phyloP scores from a whole-genome alignment of 2,888 invertebrate species.

The Pandemis heparana region DNA sequence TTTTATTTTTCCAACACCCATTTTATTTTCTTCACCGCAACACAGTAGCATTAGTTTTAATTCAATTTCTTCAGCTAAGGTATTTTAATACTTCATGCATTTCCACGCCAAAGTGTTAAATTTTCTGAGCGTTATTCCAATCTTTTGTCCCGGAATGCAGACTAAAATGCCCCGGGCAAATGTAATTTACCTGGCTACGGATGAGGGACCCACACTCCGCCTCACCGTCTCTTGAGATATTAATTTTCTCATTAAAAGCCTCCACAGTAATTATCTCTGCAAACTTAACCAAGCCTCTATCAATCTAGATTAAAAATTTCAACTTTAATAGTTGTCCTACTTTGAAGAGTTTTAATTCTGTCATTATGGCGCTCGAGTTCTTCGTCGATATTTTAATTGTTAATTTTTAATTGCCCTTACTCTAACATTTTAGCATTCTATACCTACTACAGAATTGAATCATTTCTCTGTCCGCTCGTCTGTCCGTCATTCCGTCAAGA shows the following conservation, averaged over 20 bases:
- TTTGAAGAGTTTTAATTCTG: slow-evolving; percentile 1
- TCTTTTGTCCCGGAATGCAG: slow-evolving; percentile 39
- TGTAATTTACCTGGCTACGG: slow-evolving; percentile 35
- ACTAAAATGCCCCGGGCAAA: slow-evolving; percentile 32
- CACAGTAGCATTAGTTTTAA: slow-evolving; percentile 5
- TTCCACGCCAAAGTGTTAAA: slow-evolving; percentile 29
- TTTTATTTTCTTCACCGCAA: neutral
- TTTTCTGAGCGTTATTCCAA: slow-evolving; percentile 23
- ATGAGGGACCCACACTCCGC: slow-evolving; percentile 15
- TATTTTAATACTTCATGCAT: slow-evolving; percentile 39
- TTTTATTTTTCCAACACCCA: neutral
- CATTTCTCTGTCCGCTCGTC: no score
- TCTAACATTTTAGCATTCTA: no score
- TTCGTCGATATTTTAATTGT: neutral
- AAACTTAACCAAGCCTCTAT: slow-evolving; percentile 28
- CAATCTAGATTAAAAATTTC: slow-evolving; percentile 34
- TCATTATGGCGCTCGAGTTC: neutral
- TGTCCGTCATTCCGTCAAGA: no score
- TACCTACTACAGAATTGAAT: no score
- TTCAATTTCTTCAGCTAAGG: slow-evolving; percentile 29
- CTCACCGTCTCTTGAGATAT: slow-evolving; percentile 44
- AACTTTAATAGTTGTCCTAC: slow-evolving; percentile 37
- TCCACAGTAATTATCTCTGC: slow-evolving; percentile 31
- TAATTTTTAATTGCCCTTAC: no score
- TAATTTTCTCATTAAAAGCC: slow-evolving; percentile 46